Conservation (phyloP, 92 coral and sea anemone species). For the Siderastrea siderea region DNA sequence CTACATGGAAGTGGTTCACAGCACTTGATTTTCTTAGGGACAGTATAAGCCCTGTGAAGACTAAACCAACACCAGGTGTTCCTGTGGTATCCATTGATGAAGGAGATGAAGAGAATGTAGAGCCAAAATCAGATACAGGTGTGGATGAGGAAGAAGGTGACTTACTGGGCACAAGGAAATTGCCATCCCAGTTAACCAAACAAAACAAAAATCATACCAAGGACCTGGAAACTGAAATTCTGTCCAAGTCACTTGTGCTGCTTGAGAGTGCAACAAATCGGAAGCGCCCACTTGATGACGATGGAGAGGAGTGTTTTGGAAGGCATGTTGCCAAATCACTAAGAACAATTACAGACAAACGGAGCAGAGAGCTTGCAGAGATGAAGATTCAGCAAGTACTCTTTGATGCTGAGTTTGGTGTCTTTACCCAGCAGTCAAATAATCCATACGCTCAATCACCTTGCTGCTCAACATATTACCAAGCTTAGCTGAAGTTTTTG, state of each 20-base stretch:
- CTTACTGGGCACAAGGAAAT: background rate
- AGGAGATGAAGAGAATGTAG: slow-evolving; percentile 3
- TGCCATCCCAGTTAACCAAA: slow-evolving; percentile 3
- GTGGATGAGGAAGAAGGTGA: background rate
- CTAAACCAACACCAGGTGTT: slow-evolving; percentile 66
- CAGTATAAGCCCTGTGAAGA: slow-evolving; percentile 62
- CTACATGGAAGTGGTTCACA: slow-evolving; percentile 67
- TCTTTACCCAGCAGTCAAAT: background rate
- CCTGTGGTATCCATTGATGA: slow-evolving; percentile 3
- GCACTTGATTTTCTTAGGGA: slow-evolving; percentile 47
- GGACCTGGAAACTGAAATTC: slow-evolving; percentile 28
- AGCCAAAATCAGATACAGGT: background rate
- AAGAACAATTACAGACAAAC: slow-evolving; percentile 14
- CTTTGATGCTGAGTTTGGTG: slow-evolving; percentile 26
- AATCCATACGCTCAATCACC: slow-evolving; percentile 3
- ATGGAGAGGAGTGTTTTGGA: slow-evolving; percentile 32
- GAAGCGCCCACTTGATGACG: slow-evolving; percentile 22
- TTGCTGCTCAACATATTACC: slow-evolving; percentile 28
- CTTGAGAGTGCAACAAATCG: slow-evolving; percentile 17
- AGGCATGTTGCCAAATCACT: slow-evolving; percentile 21
- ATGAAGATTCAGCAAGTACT: slow-evolving; percentile 30
- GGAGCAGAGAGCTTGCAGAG: slow-evolving; percentile 24
- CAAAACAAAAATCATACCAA: background rate
- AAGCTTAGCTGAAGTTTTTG: background rate
- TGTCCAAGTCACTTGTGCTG: slow-evolving; percentile 28